phyloP scores from a whole-genome alignment of 2,113 vertebrate species.

The Eublepharis macularius region DNA sequence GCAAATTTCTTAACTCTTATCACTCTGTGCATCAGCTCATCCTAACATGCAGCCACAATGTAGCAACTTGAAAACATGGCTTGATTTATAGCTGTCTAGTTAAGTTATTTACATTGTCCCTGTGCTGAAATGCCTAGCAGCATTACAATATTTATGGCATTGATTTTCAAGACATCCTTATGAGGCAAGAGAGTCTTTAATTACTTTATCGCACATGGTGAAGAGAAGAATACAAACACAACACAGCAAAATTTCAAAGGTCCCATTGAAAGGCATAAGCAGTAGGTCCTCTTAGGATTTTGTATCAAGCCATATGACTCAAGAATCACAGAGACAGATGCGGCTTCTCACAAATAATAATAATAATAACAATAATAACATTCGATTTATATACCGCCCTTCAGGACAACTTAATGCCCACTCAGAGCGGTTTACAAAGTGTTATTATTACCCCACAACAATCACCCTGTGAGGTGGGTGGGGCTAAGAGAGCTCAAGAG shows the following conservation, averaged over 20 bases:
- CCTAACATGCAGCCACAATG: conserved; percentile 23
- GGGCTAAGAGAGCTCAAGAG: too few species aligned
- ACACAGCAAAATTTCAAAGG: not conserved
- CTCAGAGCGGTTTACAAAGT: too few species aligned
- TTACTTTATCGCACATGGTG: conserved; percentile 3
- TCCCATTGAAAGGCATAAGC: not conserved
- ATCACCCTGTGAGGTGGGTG: too few species aligned
- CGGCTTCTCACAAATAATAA: not conserved
- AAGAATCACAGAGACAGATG: not conserved
- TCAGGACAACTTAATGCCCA: too few species aligned
- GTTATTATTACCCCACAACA: too few species aligned
- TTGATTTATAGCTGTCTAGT: conserved; percentile 23
- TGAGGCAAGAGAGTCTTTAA: conserved; percentile 8
- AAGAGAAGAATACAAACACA: not conserved
- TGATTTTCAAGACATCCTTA: conserved; percentile 18
- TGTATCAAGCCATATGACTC: not conserved
- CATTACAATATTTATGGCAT: conserved; percentile 16
- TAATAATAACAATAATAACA: too few species aligned
- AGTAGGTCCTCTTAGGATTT: not conserved
- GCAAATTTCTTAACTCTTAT: conserved; percentile 21
- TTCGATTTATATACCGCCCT: too few species aligned
- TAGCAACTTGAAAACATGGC: not conserved
- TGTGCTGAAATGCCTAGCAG: not conserved
- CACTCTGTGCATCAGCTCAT: conserved; percentile 18
- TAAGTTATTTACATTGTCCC: conserved; percentile 29